These are phyloP conservation scores for Lasioglossum malachurum DNA, from an alignment of 2,888 invertebrate species.

Conservation along the genomic window DNA sequence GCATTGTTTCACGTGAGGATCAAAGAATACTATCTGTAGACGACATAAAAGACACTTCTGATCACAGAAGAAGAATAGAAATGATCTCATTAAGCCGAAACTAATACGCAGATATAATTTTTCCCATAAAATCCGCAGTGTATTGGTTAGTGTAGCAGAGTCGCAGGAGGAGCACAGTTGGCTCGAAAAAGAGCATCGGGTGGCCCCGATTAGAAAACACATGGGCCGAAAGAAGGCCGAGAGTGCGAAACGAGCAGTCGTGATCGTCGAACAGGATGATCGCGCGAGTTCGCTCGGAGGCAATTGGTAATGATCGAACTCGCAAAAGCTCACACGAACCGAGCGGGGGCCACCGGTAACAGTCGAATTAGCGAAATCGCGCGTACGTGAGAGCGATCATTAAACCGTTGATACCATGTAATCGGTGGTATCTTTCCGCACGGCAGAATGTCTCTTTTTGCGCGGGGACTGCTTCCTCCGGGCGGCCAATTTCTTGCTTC, in stretches of 20 bases:
- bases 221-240: background rate
- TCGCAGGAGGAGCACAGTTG: background rate
- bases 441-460: conserved; percentile 60
- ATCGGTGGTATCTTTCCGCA: conserved; percentile 58
- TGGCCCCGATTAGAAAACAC: background rate
- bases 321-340: conserved; percentile 9
- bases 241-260: conserved; percentile 1
- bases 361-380: conserved; percentile 60
- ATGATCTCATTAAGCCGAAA: background rate
- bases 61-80: background rate
- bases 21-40: no score
- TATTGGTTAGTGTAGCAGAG: background rate
- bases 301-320: conserved; percentile 56
- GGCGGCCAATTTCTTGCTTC: conserved; percentile 47
- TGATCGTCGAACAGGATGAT: conserved; percentile 14
- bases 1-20: no score
- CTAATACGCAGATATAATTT: background rate
- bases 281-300: conserved; percentile 36
- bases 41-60: no score
- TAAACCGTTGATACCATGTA: conserved; percentile 59
- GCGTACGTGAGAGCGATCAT: conserved; percentile 55
- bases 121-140: background rate
- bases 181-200: background rate
- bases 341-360: conserved; percentile 40
- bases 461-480: conserved; percentile 30